Conservation (phyloP, 2,888 invertebrate species). For the Elysia crispata region DNA sequence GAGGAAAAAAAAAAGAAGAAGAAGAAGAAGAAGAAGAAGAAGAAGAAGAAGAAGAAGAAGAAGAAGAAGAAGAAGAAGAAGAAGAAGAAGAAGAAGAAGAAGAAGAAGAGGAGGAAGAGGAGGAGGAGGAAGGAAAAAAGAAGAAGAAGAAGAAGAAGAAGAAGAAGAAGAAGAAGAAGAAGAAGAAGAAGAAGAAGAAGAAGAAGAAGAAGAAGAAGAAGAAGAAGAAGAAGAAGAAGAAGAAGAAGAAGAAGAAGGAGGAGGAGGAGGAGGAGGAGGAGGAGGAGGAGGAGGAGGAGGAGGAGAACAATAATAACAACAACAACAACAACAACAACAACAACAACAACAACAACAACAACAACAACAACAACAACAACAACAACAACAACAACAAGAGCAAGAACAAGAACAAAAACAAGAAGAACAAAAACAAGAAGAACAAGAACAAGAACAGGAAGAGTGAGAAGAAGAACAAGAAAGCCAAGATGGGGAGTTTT, state of each 20-base stretch:
- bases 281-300: too few relatives aligned
- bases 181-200: neutral
- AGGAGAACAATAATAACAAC: too few relatives aligned
- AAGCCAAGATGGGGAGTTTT: too few relatives aligned
- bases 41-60: neutral
- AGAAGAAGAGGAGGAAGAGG: neutral
- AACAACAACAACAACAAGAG: too few relatives aligned
- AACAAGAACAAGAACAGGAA: too few relatives aligned
- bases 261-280: neutral
- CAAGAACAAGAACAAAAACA: too few relatives aligned
- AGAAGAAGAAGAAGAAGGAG: neutral
- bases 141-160: neutral
- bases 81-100: neutral
- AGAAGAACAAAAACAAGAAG: too few relatives aligned
- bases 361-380: too few relatives aligned
- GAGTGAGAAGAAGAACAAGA: too few relatives aligned
- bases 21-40: neutral
- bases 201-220: neutral
- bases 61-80: neutral
- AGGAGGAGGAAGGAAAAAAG: neutral
- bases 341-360: too few relatives aligned
- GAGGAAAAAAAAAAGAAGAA: neutral
- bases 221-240: neutral
- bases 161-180: conserved; percentile 1
- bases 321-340: too few relatives aligned